Conservation (phyloP, 2,113 vertebrate species). For the Meles meles region DNA sequence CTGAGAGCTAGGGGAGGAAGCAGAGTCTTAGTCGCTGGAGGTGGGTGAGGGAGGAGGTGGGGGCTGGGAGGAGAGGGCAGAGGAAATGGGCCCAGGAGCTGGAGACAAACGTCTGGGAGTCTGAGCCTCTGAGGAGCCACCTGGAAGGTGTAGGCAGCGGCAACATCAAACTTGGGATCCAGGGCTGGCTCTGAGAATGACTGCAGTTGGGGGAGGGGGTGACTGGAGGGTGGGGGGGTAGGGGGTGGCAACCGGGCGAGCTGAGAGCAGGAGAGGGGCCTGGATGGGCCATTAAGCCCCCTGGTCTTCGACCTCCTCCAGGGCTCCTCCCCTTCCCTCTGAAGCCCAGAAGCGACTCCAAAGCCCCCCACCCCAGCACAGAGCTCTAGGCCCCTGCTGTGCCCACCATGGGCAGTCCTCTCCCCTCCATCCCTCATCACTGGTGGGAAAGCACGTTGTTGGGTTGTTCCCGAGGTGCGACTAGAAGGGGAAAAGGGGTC, state of each 20-base stretch:
- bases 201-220: not conserved
- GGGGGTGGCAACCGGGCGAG: not conserved
- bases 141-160: constrained; percentile 74
- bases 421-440: not conserved
- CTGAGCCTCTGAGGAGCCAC: constrained; percentile 77
- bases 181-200: constrained; percentile 29
- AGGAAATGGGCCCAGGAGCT: constrained; percentile 68
- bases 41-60: constrained; percentile 49
- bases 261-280: not conserved
- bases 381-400: not conserved
- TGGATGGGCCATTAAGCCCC: not conserved
- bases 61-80: constrained; percentile 62
- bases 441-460: not conserved
- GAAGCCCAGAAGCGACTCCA: not conserved
- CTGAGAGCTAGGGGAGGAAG: constrained; percentile 74
- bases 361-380: not conserved
- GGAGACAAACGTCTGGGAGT: constrained; percentile 75
- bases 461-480: not conserved
- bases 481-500: not conserved
- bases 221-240: not conserved
- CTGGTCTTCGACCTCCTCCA: not conserved
- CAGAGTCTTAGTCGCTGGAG: constrained; percentile 69
- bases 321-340: not conserved
- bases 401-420: not conserved
- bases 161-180: constrained; percentile 67